These are phyloP conservation scores for Ylistrum balloti DNA, from an alignment of 1,140 invertebrate species.

Conservation along the genomic window DNA sequence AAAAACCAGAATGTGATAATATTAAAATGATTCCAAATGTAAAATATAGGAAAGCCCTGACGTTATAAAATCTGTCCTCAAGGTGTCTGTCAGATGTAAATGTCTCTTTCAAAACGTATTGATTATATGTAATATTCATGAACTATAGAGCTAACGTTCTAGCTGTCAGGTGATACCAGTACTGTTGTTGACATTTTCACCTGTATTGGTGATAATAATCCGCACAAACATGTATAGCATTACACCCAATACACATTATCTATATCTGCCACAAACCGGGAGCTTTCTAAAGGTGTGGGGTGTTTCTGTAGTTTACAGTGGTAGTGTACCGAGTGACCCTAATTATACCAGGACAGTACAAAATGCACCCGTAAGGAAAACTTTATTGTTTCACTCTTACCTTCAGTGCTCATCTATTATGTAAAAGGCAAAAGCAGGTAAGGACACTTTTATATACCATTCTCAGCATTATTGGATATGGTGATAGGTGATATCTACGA, in stretches of 20 bases:
- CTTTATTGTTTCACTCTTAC: not conserved
- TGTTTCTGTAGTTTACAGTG: not conserved
- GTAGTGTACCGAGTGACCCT: conserved; percentile 12
- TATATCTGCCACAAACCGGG: not conserved
- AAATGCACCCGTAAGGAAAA: not conserved
- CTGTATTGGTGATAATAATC: not conserved
- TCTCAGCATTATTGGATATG: not conserved
- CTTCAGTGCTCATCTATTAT: conserved; percentile 18
- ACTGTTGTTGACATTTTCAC: conserved; percentile 12
- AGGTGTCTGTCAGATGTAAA: not conserved
- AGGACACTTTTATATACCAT: conserved; percentile 39
- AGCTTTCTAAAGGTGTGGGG: not conserved
- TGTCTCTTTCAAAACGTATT: conserved; percentile 15
- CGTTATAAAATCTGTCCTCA: not conserved
- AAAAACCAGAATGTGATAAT: too few species aligned
- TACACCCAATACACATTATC: not conserved
- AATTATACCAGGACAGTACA: conserved; percentile 27
- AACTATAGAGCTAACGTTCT: not conserved
- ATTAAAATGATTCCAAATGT: too few species aligned
- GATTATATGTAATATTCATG: conserved; percentile 15
- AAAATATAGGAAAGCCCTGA: too few species aligned
- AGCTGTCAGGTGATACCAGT: not conserved
- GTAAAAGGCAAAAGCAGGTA: not conserved
- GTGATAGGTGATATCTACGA: not conserved
- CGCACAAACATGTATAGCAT: not conserved